Evolutionary conservation across 2,113 vertebrate species (phyloP).

Genomic region (Siphamia tubifer): DNA sequence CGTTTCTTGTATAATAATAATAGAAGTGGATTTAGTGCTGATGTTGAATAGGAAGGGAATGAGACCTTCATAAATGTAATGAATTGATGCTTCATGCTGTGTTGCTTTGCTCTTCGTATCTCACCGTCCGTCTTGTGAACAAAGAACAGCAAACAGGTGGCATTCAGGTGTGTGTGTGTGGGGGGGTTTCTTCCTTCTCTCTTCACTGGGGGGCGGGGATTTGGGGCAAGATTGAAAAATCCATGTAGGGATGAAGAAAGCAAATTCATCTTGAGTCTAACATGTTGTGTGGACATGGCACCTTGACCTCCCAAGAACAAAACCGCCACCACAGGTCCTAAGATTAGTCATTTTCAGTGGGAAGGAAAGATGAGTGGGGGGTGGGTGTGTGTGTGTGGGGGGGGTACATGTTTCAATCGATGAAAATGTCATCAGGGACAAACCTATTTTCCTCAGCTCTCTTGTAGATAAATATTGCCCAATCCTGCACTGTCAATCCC

Average conservation of each 20-base stretch:
- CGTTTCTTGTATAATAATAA: too few species aligned
- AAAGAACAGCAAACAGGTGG: constrained; percentile 15
- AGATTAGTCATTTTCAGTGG: constrained; percentile 73
- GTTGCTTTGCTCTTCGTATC: neutral
- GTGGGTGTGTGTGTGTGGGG: too few species aligned
- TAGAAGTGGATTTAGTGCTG: neutral
- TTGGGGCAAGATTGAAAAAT: constrained; percentile 61
- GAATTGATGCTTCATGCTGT: neutral
- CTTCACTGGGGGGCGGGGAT: constrained; percentile 14
- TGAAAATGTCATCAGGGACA: constrained; percentile 80
- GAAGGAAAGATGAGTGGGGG: constrained; percentile 23
- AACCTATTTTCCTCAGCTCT: constrained; percentile 73
- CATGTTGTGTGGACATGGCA: constrained; percentile 57
- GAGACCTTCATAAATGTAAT: constrained; percentile 30
- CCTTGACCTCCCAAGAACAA: constrained; percentile 62
- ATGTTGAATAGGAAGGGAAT: neutral
- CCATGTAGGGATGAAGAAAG: constrained; percentile 59
- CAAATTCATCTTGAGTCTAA: constrained; percentile 54
- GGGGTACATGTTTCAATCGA: constrained; percentile 76
- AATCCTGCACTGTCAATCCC: constrained; percentile 63
- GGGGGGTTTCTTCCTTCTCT: neutral
- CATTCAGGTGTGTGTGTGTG: neutral
- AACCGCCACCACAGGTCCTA: constrained; percentile 30
- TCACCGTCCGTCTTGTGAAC: neutral
- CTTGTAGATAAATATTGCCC: constrained; percentile 75